A percentile compares a stretch with the other conserved stretches of the same genome.
phyloP scores from a whole-genome alignment of 2,113 vertebrate species.

The Misgurnus mizolepis region DNA sequence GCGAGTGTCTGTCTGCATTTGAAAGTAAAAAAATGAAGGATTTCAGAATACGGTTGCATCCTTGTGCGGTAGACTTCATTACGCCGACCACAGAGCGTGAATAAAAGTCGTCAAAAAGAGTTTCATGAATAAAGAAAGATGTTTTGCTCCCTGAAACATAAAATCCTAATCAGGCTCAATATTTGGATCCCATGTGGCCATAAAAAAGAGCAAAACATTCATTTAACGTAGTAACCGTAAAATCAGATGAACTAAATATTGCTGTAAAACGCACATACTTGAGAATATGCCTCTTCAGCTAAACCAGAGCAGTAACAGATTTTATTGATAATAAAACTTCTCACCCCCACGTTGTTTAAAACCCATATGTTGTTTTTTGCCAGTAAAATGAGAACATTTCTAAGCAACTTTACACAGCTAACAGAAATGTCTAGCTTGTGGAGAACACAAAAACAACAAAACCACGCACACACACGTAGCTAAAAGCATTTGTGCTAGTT shows the following conservation, averaged over 20 bases:
- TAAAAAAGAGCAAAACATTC: slow-evolving; percentile 1
- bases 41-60: background rate
- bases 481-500: too few species aligned
- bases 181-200: background rate
- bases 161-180: slow-evolving; percentile 4
- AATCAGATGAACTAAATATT: background rate
- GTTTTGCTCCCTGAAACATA: slow-evolving; percentile 14
- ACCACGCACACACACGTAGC: too few species aligned
- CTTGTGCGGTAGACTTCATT: background rate
- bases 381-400: too few species aligned
- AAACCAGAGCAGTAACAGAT: too few species aligned
- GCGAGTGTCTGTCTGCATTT: background rate
- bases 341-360: background rate
- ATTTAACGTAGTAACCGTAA: background rate
- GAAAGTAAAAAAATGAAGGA: background rate
- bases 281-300: background rate
- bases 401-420: too few species aligned
- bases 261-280: background rate
- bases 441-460: too few species aligned
- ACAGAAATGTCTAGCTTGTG: too few species aligned
- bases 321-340: too few species aligned
- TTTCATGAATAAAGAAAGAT: slow-evolving; percentile 29
- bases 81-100: slow-evolving; percentile 15
- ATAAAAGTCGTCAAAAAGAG: background rate
- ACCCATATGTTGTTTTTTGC: too few species aligned